Evolutionary conservation across 1,140 invertebrate genomes (phyloP).

Genomic region (Bombus consobrinus): DNA sequence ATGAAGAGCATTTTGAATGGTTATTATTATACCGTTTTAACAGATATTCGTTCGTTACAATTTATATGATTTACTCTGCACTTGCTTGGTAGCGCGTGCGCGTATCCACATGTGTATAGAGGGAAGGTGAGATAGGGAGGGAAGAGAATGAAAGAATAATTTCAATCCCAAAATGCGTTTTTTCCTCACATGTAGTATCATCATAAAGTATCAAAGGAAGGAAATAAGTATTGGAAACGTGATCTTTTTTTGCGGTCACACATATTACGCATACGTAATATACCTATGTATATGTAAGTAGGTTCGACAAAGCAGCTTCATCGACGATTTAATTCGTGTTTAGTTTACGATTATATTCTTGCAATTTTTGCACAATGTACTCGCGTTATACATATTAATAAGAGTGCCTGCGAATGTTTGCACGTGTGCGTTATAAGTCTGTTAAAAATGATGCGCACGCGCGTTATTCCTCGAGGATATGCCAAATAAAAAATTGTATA

Average conservation of each 20-base stretch:
- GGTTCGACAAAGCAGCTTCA: neutral
- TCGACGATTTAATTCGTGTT: neutral
- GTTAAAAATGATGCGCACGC: slow-evolving; percentile 2
- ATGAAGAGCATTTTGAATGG: neutral
- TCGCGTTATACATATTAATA: slow-evolving; percentile 27
- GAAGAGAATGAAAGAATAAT: neutral
- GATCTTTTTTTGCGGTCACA: neutral
- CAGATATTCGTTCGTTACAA: neutral
- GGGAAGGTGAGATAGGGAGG: neutral
- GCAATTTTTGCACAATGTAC: slow-evolving; percentile 19
- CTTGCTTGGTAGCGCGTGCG: neutral
- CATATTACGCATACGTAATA: neutral
- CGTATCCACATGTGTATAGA: neutral
- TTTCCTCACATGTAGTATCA: neutral
- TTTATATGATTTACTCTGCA: neutral
- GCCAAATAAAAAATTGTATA: slow-evolving; percentile 38
- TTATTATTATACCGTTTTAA: neutral
- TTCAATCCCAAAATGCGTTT: neutral
- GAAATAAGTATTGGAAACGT: neutral
- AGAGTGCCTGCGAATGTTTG: slow-evolving; percentile 50
- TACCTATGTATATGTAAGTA: neutral
- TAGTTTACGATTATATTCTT: neutral
- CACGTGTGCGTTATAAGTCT: neutral
- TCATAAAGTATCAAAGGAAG: neutral
- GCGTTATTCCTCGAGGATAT: slow-evolving; percentile 30